Base-by-base conservation (phyloP, 2,113 vertebrate species). In the Cheirogaleus medius region DNA sequence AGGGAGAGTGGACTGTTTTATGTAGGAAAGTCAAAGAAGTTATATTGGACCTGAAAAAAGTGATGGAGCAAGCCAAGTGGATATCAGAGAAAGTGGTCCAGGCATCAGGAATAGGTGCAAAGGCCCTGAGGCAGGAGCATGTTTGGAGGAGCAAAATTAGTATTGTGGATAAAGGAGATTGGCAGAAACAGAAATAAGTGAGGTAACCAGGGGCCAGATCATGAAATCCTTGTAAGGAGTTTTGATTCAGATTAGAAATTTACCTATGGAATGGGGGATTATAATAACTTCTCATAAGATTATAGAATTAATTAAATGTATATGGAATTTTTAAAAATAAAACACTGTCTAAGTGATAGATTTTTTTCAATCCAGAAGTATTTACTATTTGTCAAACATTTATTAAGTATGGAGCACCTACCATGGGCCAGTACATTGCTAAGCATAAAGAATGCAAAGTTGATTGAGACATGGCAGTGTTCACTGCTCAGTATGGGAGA, bases 221-320 rank as follows among this genome's bases (percentile, higher is more conserved):
- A 1, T 77, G 83, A 76, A 63, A 37, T 64, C 32, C 14, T 42
- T 63, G 1, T 78, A 77, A 83, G 17, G 76, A 88, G 60, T 68
- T 87, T 69, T 37, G 60, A 77, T 39, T 92, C 42, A n/a, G n/a
- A 23, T 77, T 91, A 91, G 68, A 96, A 83, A 44, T 77, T 44
- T 88, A 69, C 37, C 29, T n/a, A 47, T 74, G 37, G 82, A 77
- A 32, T 58, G 42, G 42, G 7, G 37, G 54, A n/a, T 52, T 32
- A 47, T 63, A 6, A 68, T 69, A 58, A 74, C 47, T 49, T 39
- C 42, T 80, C 39, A 63, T 77, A 92, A 77, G 76, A 76, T 77
- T 63, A 47, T 77, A 9, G n/a, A 69, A 63, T 76, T 52, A 69
- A 66, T 80, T 64, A 86, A 80, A 64, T 74, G 20, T 17, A 25